Percentiles rank a stretch among this genome's conserved stretches.
Conservation (phyloP, 2,113 vertebrate genomes). For the Baryphthengus martii region DNA sequence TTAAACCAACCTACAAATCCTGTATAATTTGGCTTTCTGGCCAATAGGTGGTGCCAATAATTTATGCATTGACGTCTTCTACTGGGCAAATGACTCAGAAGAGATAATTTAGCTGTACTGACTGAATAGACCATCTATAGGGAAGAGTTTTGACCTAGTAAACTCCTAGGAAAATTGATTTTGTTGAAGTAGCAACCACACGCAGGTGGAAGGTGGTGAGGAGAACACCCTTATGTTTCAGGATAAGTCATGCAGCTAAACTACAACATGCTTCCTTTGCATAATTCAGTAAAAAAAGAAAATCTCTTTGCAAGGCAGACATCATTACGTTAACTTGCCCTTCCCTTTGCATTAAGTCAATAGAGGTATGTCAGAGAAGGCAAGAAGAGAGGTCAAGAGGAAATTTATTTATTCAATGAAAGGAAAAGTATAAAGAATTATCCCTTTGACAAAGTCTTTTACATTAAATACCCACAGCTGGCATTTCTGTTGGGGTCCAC, state of each 20-base stretch:
- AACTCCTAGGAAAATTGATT: not conserved
- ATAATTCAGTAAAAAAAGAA: not conserved
- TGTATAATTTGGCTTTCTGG: not conserved
- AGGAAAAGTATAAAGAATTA: not conserved
- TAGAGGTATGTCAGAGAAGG: not conserved
- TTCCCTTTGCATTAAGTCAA: not conserved
- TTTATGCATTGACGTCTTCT: constrained; percentile 29
- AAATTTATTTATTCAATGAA: not conserved
- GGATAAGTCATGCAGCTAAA: not conserved
- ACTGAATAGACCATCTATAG: not conserved
- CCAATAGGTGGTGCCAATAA: constrained; percentile 66
- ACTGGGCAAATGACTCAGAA: not conserved
- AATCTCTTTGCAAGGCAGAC: not conserved
- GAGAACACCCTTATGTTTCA: not conserved
- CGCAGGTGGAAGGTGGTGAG: not conserved
- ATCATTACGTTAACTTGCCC: not conserved
- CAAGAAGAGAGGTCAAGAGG: not conserved
- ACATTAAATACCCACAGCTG: not conserved
- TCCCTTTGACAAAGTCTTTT: not conserved
- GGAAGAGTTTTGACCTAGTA: not conserved
- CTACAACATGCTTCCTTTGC: not conserved
- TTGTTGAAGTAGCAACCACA: not conserved
- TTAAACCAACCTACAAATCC: not conserved
- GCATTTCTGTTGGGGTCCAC: not conserved
- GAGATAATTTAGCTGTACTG: not conserved